Evolutionary conservation across 2,113 vertebrate species (phyloP), one percentile per base, ranked within the genome.

Genomic region (Apaloderma vittatum): DNA sequence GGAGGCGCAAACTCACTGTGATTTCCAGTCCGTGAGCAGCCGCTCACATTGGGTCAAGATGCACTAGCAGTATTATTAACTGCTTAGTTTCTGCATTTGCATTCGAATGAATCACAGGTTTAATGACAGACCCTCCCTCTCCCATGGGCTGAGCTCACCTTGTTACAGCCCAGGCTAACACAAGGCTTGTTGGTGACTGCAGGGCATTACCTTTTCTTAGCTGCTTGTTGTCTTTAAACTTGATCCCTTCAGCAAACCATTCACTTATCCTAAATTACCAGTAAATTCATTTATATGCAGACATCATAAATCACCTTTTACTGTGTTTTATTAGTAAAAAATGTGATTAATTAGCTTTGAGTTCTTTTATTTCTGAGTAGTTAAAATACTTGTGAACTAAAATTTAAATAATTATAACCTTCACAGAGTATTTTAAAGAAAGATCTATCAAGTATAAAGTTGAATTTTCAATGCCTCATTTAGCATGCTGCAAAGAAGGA

Each of bases 391-490:
- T 94, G 88, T 22, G 73, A 96, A 96, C 71, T 92, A 85, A 81
- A 95, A 98, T 97, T 96, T 97, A 95, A 97, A 90, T 97, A 97
- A 98, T 96, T 97, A 96, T 77, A 94, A 70, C n/a, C 52, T 92
- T 95, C 71, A 90, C 40, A 13, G 36, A 81, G 84, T 95, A 97
- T 75, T 94, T 97, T 95, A 61, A 91, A 82, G 43, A 92, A 95
- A 93, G 81, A 66, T 13, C 63, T 54, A 34, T 94, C 75, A 78
- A 92, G 13, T 78, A 67, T 86, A 88, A 97, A 78, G 65, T 65
- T 85, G 93, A 91, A 95, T 97, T 96, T 95, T 75, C 43, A 89
- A 84, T 94, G 91, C 88, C 83, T 97, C 88, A 96, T 94, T 96
- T 96, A 92, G 57, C 79, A 86, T 71, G 43, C 78, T 93, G 61